These are phyloP conservation scores for Helicoverpa assulta DNA, from an alignment of 2,888 invertebrate genomes.

Conservation along the genomic window DNA sequence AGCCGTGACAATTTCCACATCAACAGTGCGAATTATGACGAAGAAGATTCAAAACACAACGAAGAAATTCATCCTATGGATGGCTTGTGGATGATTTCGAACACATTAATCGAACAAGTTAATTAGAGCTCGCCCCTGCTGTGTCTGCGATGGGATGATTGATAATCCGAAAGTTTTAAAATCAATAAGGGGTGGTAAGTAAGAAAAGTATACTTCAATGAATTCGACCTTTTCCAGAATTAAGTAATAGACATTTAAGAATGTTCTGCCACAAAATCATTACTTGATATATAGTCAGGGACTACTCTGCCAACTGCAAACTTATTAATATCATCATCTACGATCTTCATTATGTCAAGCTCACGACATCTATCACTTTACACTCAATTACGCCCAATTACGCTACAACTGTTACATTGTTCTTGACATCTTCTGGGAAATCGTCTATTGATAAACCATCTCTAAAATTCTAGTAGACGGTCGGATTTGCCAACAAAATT, in stretches of 20 bases:
- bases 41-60: constrained; percentile 20
- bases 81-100: not conserved
- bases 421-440: not conserved
- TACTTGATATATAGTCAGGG: too few relatives aligned
- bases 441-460: not conserved
- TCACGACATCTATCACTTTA: constrained; percentile 15
- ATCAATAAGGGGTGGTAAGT: too few relatives aligned
- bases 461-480: not conserved
- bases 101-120: not conserved
- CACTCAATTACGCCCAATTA: not conserved
- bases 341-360: not conserved
- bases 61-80: constrained; percentile 15
- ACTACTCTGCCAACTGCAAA: not conserved
- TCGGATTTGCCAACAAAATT: constrained; percentile 35
- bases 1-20: constrained; percentile 63
- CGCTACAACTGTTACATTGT: not conserved
- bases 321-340: not conserved
- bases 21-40: constrained; percentile 41
- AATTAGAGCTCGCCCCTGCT: not conserved
- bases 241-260: too few relatives aligned
- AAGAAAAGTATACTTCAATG: too few relatives aligned
- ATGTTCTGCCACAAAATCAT: too few relatives aligned
- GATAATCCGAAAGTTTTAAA: too few relatives aligned
- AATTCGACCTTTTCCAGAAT: too few relatives aligned
- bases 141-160: not conserved